Base-by-base conservation (phyloP, 1,140 invertebrate species). In the Ctenoplectra terminalis region DNA sequence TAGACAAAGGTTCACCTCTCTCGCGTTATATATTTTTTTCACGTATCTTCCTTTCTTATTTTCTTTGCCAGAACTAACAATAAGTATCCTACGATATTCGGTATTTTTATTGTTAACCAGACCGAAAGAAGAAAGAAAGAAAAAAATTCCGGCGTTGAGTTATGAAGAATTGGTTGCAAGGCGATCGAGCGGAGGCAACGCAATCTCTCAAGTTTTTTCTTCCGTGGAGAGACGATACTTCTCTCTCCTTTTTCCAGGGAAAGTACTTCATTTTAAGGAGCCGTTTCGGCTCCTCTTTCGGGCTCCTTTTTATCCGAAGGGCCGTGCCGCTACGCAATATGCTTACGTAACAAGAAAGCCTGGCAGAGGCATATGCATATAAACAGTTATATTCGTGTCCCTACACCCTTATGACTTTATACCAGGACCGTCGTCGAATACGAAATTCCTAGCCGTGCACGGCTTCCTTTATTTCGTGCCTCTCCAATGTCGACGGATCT, bases 401-500 rank as follows among this genome's bases (percentile, higher is more conserved):
- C 71, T 58, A 82, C 69, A 82, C 85, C 82, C 81, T 84, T 87
- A 87, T 87, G 81, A 87, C 87, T 87, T 89, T 89, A 88, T 83
- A 64, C 79, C 77, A 58, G 17, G 64, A 77, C 77, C 54, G 52
- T 43, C 74, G 31, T 64, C 81, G 88, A 89, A 89, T 89, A 89
- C 88, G 50, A 85, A 89, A 89, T 88, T 85, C 72, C 61, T 37
- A 26, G 48, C 15, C 61, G 23, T 43, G 37, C 72, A 8, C 29
- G 11, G 70, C 26, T 34, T 66, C 60, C 46, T 80, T 31, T 64
- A 63, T 80, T 56, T 50, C 43, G 6, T 54, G 1, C 17, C 60
- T n/a, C 67, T 67, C 52, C 50, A 5, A 17, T 26, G n/a, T 50
- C 78, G 17, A 46, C 34, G 50, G 43, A 75, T 81, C 34, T 46